phyloP scores from a whole-genome alignment of 2,113 vertebrate genomes.

The Lophius piscatorius region DNA sequence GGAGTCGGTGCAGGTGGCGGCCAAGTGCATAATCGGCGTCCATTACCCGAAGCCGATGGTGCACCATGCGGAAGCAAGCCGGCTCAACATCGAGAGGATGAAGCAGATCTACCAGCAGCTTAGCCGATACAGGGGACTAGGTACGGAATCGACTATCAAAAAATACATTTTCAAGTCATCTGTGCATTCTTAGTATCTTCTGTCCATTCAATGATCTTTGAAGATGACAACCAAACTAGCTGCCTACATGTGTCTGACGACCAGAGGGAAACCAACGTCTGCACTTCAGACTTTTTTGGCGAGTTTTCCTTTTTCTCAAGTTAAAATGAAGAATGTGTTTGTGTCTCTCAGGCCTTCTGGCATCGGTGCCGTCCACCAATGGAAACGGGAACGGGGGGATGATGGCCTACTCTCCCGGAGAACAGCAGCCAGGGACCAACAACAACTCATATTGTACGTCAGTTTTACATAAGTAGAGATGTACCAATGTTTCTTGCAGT shows the following conservation, averaged over 20 bases:
- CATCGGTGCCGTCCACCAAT: conserved; percentile 82
- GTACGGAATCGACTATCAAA: conserved; percentile 39
- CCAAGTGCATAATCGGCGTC: conserved; percentile 82
- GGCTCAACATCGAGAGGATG: conserved; percentile 86
- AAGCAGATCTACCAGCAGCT: conserved; percentile 86
- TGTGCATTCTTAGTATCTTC: too few species aligned
- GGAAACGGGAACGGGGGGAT: conserved; percentile 76
- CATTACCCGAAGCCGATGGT: conserved; percentile 85
- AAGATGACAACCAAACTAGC: too few species aligned
- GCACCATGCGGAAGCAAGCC: conserved; percentile 81
- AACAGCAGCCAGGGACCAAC: conserved; percentile 75
- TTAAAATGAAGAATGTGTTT: background rate
- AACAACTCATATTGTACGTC: conserved; percentile 53
- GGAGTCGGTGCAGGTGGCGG: conserved; percentile 77
- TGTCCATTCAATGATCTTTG: too few species aligned
- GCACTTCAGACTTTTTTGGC: too few species aligned
- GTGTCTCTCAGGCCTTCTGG: conserved; percentile 74
- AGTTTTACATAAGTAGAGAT: rapidly evolving
- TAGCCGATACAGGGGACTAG: conserved; percentile 81
- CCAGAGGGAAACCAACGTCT: too few species aligned
- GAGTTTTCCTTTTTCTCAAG: too few species aligned
- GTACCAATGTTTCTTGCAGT: too few species aligned
- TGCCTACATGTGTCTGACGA: too few species aligned
- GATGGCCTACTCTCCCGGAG: conserved; percentile 77
- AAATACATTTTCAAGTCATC: too few species aligned